Percentiles rank a stretch among this genome's conserved stretches.
phyloP scores from a whole-genome alignment of 2,797 vertebrate species.

The Odontamblyopus rebecca region DNA sequence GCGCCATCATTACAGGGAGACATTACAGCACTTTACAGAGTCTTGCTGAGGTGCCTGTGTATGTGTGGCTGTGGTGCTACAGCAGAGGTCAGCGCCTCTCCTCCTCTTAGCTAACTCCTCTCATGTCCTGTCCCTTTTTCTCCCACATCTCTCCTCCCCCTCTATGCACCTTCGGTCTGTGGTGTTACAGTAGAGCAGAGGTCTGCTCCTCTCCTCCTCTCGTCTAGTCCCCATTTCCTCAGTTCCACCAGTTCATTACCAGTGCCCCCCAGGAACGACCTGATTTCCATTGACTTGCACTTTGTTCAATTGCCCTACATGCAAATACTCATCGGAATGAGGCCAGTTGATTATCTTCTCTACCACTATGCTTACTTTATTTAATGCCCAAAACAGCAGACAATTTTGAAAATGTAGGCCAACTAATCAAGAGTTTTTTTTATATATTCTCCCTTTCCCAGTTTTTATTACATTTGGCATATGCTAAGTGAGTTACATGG shows the following conservation, averaged over 20 bases:
- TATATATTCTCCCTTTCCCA: constrained; percentile 24
- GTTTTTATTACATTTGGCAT: constrained; percentile 30
- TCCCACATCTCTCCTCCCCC: neutral
- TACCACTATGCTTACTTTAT: constrained; percentile 67
- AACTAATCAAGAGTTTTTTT: constrained; percentile 56
- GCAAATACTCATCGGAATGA: constrained; percentile 61
- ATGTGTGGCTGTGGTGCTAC: constrained; percentile 45
- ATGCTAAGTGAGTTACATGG: constrained; percentile 43
- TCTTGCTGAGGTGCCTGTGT: constrained; percentile 45
- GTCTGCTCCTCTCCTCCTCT: constrained; percentile 21
- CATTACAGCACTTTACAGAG: constrained; percentile 62
- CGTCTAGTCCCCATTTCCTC: constrained; percentile 33
- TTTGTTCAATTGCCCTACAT: constrained; percentile 79
- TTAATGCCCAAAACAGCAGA: constrained; percentile 74
- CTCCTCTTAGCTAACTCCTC: constrained; percentile 16
- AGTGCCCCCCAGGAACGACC: constrained; percentile 75
- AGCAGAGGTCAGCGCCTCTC: constrained; percentile 64
- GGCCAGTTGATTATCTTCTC: constrained; percentile 69
- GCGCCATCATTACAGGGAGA: constrained; percentile 61
- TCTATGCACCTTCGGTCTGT: constrained; percentile 20
- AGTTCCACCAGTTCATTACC: constrained; percentile 68
- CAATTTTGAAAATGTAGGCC: constrained; percentile 65
- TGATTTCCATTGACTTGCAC: constrained; percentile 75
- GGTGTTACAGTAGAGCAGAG: constrained; percentile 50
- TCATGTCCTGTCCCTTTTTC: neutral